phyloP scores from a whole-genome alignment of 2,888 invertebrate genomes.

The Oscheius sp. region DNA sequence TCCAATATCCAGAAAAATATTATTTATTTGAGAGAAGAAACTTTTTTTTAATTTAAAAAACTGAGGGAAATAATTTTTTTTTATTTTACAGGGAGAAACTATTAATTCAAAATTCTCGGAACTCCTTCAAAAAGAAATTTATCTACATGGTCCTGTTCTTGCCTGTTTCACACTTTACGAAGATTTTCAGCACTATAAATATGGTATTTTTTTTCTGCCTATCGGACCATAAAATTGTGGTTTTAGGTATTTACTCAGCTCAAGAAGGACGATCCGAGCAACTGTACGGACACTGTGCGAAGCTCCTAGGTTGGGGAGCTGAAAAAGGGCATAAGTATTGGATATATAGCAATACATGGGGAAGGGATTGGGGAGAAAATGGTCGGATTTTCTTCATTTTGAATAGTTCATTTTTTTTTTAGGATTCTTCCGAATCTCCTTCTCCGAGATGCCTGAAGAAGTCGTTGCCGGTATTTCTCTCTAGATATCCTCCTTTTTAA shows the following conservation, averaged over 20 bases:
- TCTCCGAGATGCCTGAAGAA: constrained; percentile 36
- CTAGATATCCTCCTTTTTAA: too few species aligned
- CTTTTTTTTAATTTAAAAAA: too few species aligned
- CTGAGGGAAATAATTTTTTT: too few species aligned
- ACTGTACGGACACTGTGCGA: constrained; percentile 59
- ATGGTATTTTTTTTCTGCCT: constrained; percentile 21
- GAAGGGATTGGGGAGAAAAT: constrained; percentile 53
- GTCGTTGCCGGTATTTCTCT: constrained; percentile 34
- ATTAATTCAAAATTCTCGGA: constrained; percentile 28
- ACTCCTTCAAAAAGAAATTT: constrained; percentile 53
- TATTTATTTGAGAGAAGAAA: too few species aligned
- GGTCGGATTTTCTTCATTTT: constrained; percentile 32
- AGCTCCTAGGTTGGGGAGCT: constrained; percentile 56
- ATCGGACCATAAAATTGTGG: background rate
- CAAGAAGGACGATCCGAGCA: constrained; percentile 38
- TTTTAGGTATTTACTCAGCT: constrained; percentile 51
- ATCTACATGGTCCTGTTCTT: constrained; percentile 53
- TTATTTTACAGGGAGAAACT: too few species aligned
- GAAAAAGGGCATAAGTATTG: constrained; percentile 45
- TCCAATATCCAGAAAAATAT: too few species aligned
- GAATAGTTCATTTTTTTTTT: background rate
- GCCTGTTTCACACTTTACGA: constrained; percentile 58
- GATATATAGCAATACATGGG: constrained; percentile 55
- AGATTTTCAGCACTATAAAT: constrained; percentile 58
- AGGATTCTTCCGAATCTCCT: constrained; percentile 38